Evolutionary conservation across 2,888 invertebrate genomes (phyloP).

Genomic region (Diloba caeruleocephala): DNA sequence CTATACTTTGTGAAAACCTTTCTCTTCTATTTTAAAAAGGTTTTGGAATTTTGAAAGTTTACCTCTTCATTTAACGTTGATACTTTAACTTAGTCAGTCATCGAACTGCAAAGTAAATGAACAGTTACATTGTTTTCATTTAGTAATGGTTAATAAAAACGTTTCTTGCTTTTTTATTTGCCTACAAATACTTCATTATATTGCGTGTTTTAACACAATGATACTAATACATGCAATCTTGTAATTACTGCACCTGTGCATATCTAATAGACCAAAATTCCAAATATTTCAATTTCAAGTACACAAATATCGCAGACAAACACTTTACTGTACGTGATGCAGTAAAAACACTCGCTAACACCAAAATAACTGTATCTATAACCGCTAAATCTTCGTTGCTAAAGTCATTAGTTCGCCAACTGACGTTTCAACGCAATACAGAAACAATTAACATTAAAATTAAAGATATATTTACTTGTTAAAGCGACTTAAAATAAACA

Average conservation of each 20-base stretch:
- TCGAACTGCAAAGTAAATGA: no score
- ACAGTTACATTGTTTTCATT: no score
- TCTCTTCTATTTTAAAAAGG: constrained; percentile 1
- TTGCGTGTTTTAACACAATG: neutral
- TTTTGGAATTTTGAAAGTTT: neutral
- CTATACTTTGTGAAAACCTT: neutral
- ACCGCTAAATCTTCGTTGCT: neutral
- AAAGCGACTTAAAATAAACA: constrained; percentile 21
- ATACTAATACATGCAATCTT: constrained; percentile 1
- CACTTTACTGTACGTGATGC: constrained; percentile 11
- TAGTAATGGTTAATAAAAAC: no score
- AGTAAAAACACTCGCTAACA: neutral
- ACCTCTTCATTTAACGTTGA: no score
- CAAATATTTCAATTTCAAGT: constrained; percentile 10
- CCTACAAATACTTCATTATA: neutral
- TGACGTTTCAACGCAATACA: neutral
- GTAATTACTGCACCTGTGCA: constrained; percentile 16
- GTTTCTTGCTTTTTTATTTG: neutral
- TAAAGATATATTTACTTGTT: constrained; percentile 5
- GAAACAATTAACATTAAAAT: constrained; percentile 1
- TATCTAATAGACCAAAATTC: constrained; percentile 5
- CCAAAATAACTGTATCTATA: neutral
- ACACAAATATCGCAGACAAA: neutral
- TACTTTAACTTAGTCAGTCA: no score
- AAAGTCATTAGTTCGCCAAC: neutral